A percentile compares a stretch with the other conserved stretches of the same genome.
Evolutionary conservation across 2,888 invertebrate species (phyloP).

Genomic region (Mechanitis messenoides): DNA sequence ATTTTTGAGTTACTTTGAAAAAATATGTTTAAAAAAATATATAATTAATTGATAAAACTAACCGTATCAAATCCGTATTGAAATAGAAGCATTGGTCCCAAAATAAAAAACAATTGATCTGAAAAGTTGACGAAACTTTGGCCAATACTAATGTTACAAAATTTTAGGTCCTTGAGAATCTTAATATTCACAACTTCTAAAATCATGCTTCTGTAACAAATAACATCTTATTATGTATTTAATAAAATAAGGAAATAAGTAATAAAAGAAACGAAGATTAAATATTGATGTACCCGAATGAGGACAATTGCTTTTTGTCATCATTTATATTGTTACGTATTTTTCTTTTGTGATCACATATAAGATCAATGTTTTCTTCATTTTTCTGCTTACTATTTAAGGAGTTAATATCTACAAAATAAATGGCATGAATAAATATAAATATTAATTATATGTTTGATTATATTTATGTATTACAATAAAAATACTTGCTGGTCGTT

Average conservation of each 20-base stretch:
- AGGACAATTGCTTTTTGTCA: slow-evolving; percentile 12
- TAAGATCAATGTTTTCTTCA: slow-evolving; percentile 45
- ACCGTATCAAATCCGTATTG: slow-evolving; percentile 61
- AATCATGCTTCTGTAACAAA: slow-evolving; percentile 43
- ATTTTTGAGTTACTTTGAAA: neutral
- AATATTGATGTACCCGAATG: slow-evolving; percentile 15
- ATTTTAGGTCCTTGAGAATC: slow-evolving; percentile 69
- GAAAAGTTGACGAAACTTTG: slow-evolving; percentile 79
- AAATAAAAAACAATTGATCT: slow-evolving; percentile 78
- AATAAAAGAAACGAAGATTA: neutral
- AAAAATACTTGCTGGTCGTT: slow-evolving; percentile 65
- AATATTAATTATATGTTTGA: slow-evolving; percentile 9
- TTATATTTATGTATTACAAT: slow-evolving; percentile 21
- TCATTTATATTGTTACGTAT: slow-evolving; percentile 11
- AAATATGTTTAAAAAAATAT: neutral
- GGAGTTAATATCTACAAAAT: slow-evolving; percentile 39
- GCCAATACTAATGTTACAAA: slow-evolving; percentile 77
- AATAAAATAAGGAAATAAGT: neutral
- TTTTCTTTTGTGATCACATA: slow-evolving; percentile 33
- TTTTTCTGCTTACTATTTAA: slow-evolving; percentile 35
- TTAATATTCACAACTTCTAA: slow-evolving; percentile 63
- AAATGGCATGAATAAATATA: slow-evolving; percentile 14
- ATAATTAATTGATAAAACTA: slow-evolving; percentile 9
- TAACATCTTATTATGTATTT: neutral
- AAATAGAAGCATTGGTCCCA: slow-evolving; percentile 78